A percentile compares a stretch with the other conserved stretches of the same genome.
Evolutionary conservation across 2,113 vertebrate species (phyloP).

Genomic region (Lepus americanus): DNA sequence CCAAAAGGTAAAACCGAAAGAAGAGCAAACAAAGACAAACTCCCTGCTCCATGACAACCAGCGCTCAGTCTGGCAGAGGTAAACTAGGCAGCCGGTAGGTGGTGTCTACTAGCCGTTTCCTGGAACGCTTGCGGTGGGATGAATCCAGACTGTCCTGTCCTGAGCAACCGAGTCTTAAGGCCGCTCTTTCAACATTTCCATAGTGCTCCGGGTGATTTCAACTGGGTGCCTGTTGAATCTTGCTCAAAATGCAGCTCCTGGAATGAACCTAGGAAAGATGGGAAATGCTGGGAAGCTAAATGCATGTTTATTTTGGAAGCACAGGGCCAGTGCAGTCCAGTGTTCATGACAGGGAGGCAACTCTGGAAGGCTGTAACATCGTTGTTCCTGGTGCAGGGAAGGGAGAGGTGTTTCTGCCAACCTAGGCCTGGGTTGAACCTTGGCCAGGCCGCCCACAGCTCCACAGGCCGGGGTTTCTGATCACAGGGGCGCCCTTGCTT

Average conservation of each 20-base stretch:
- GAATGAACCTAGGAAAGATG: conserved; percentile 78
- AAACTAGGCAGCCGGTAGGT: conserved; percentile 57
- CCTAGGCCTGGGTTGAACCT: background rate
- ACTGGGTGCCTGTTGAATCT: conserved; percentile 86
- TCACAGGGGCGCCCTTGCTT: background rate
- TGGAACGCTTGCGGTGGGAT: conserved; percentile 84
- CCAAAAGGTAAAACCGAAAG: background rate
- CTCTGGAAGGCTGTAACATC: conserved; percentile 47
- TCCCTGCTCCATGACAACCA: conserved; percentile 39
- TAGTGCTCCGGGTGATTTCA: conserved; percentile 85
- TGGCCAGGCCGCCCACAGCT: background rate
- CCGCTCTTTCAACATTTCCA: conserved; percentile 83
- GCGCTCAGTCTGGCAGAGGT: conserved; percentile 67
- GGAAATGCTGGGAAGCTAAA: conserved; percentile 84
- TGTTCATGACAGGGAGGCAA: conserved; percentile 16
- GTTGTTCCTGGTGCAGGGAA: background rate
- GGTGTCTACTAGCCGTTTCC: conserved; percentile 81
- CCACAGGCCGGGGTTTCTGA: background rate
- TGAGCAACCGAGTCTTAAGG: conserved; percentile 83
- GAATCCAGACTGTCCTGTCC: conserved; percentile 79
- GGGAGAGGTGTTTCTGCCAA: background rate
- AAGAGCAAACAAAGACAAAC: background rate
- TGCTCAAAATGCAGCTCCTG: conserved; percentile 84
- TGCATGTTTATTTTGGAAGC: conserved; percentile 81
- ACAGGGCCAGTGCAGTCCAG: conserved; percentile 62